Evolutionary conservation across 1,140 invertebrate species (phyloP), one percentile per base, ranked within the genome.

Genomic region (Platorchestia sp.): DNA sequence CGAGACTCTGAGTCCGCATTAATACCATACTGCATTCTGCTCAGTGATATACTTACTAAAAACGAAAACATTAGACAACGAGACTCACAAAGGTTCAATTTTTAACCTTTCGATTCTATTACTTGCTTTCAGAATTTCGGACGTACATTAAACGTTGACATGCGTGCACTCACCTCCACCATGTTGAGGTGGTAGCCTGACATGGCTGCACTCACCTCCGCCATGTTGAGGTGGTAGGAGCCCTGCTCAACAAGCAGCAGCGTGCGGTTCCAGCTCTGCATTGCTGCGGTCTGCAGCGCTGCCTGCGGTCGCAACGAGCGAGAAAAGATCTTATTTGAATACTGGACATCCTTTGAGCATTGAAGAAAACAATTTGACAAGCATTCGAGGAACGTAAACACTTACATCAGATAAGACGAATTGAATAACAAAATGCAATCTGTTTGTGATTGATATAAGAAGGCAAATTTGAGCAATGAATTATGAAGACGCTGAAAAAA

Each of bases 261-360:
- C 41, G 97, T 96, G 86, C 96, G 96, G 86, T 97, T 96, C 97
- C 97, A 97, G 40, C 97, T 87, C 93, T 97, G 95, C 45, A 96
- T 95, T 3, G 97, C 96, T 75, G 97, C 95, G 0, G 97, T 95
- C 93, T 96, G 95, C 40, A 96, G 96, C 16, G 97, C 96, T 16
- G 97, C 97, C 97, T 97, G 95, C 87, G 3, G 41, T 42, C 87
- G 42, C 43, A 36, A 36, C 59, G 27, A 36, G 10, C 36, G 59
- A 75, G 7, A 36, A 19, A 36, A 75, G 36, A 75, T 75, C 1
- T 10, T 22, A 75, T 75, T 75, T 22, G 14, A n/a, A n/a, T n/a
- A n/a, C n/a, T n/a, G n/a, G n/a, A n/a, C n/a, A n/a, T n/a, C n/a
- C n/a, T n/a, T n/a, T n/a, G n/a, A n/a, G n/a, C n/a, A n/a, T n/a